phyloP scores from a whole-genome alignment of 2,888 invertebrate genomes.

The Rhamphomyia laevipes region DNA sequence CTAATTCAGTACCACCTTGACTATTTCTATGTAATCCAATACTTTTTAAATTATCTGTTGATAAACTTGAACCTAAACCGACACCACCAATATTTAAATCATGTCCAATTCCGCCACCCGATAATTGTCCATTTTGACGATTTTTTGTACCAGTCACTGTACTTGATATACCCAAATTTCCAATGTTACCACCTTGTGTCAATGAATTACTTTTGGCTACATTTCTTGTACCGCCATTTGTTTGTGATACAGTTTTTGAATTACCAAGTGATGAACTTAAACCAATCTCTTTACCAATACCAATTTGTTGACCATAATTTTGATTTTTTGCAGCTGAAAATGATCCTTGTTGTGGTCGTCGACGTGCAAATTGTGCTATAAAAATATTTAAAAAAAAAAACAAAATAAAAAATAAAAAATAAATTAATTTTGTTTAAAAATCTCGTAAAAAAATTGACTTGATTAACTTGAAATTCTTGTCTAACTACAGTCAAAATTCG shows the following conservation, averaged over 20 bases:
- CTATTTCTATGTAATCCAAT: conserved; percentile 26
- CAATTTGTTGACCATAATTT: conserved; percentile 15
- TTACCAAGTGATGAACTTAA: conserved; percentile 22
- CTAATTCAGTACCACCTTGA: conserved; percentile 25
- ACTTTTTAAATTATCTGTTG: conserved; percentile 25
- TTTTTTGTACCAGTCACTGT: conserved; percentile 26
- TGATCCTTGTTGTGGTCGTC: conserved; percentile 20
- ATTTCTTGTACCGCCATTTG: conserved; percentile 18
- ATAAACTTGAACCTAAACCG: conserved; percentile 28
- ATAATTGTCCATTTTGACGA: conserved; percentile 24
- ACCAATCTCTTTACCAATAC: conserved; percentile 9
- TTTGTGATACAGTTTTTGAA: conserved; percentile 25
- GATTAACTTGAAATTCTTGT: too few species aligned
- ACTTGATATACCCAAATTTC: conserved; percentile 28
- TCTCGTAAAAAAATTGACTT: too few species aligned
- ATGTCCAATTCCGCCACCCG: conserved; percentile 20
- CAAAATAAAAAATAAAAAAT: too few species aligned
- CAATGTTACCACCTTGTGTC: conserved; percentile 25
- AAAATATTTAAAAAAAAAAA: too few species aligned
- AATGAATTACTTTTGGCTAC: conserved; percentile 25
- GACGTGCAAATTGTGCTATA: conserved; percentile 19
- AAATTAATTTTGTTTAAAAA: too few species aligned
- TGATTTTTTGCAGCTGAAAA: conserved; percentile 25
- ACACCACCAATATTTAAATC: conserved; percentile 28
- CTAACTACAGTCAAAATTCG: too few species aligned